These are phyloP conservation scores for Scyliorhinus canicula DNA, from an alignment of 2,797 vertebrate species.

Conservation along the genomic window DNA sequence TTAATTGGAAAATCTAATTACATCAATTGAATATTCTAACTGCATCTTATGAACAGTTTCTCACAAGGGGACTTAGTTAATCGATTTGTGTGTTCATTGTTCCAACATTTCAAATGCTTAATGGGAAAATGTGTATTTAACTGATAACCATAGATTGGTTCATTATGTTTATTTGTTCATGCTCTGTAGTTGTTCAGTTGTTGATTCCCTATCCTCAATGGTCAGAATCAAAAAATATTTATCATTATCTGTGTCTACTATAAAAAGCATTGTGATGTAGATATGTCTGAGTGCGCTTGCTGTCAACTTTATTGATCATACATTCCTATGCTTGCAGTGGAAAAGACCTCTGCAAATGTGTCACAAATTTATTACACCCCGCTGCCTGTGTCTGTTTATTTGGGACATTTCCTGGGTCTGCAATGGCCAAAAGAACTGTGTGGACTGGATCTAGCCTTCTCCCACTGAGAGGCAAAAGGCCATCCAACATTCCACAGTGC, in stretches of 20 bases:
- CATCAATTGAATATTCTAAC: background rate
- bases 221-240: background rate
- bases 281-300: background rate
- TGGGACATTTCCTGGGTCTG: background rate
- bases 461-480: background rate
- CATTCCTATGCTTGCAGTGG: background rate
- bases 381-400: background rate
- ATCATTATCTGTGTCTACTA: background rate
- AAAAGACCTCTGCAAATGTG: background rate
- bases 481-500: background rate
- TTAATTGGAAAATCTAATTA: background rate
- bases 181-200: background rate
- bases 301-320: background rate
- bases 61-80: background rate
- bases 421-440: background rate
- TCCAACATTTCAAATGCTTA: background rate
- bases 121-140: background rate
- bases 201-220: background rate
- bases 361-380: background rate
- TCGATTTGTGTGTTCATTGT: background rate
- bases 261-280: background rate
- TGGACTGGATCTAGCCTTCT: background rate
- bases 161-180: background rate
- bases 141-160: background rate
- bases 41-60: background rate